Conservation (phyloP, 1,140 invertebrate species). For the Berghia stephanieae region DNA sequence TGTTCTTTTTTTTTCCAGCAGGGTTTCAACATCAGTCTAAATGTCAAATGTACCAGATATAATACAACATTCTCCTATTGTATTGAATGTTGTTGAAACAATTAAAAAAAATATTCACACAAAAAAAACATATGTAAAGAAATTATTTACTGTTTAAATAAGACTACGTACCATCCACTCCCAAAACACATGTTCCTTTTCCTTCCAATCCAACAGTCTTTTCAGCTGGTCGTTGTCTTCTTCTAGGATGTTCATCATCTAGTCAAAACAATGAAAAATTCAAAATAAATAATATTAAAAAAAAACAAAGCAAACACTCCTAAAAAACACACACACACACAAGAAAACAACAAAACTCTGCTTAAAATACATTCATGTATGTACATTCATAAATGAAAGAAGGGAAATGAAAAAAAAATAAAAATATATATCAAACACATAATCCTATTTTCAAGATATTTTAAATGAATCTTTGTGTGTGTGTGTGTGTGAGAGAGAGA, state of each 20-base stretch:
- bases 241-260: constrained; percentile 46
- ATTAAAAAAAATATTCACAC: neutral
- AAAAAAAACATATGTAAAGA: neutral
- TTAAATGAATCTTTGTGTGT: too few species aligned
- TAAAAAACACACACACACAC: neutral
- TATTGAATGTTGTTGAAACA: neutral
- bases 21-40: too few species aligned
- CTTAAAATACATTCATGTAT: too few species aligned
- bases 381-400: neutral
- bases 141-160: neutral
- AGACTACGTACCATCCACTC: constrained; percentile 44
- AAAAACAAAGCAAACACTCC: too few species aligned
- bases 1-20: too few species aligned
- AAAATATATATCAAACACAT: neutral
- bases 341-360: neutral
- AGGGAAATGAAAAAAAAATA: neutral
- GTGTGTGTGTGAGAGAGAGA: too few species aligned
- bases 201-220: constrained; percentile 43
- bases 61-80: neutral
- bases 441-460: too few species aligned
- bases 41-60: neutral
- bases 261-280: too few species aligned
- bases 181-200: constrained; percentile 48
- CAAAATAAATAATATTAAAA: neutral
- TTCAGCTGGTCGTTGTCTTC: constrained; percentile 41